These are phyloP conservation scores for Drosophila jambulina DNA, from an alignment of 1,140 invertebrate genomes.

Conservation along the genomic window DNA sequence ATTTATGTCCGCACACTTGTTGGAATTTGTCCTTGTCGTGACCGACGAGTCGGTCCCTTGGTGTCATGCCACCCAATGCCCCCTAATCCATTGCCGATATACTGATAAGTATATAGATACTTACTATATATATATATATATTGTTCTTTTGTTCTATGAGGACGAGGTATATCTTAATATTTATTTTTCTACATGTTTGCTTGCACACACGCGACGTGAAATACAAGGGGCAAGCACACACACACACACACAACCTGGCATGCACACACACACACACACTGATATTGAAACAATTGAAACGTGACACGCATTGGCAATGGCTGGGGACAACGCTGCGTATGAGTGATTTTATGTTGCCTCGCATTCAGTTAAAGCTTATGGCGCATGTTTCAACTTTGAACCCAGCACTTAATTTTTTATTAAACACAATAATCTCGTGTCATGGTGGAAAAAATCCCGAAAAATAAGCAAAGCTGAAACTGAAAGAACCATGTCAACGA, in stretches of 20 bases:
- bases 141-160: conserved; percentile 40
- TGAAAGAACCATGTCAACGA: conserved; percentile 70
- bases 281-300: conserved; percentile 75
- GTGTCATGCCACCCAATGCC: conserved; percentile 1
- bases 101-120: conserved; percentile 23
- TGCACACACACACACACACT: conserved; percentile 12
- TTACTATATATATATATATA: conserved; percentile 20
- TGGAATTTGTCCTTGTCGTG: conserved; percentile 74
- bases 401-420: conserved; percentile 78
- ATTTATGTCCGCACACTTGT: conserved; percentile 71
- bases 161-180: conserved; percentile 63
- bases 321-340: conserved; percentile 60
- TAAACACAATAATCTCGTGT: conserved; percentile 72
- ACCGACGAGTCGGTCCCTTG: conserved; percentile 46
- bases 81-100: conserved; percentile 41
- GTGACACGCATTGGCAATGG: conserved; percentile 66
- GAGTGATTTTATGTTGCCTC: conserved; percentile 56
- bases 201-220: conserved; percentile 40
- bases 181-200: conserved; percentile 75
- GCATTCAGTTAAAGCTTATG: conserved; percentile 69
- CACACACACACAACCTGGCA: not conserved
- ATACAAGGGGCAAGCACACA: conserved; percentile 7
- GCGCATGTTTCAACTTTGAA: conserved; percentile 73
- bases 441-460: conserved; percentile 17
- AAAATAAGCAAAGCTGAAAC: conserved; percentile 48